A percentile compares a stretch with the other conserved stretches of the same genome.
These are phyloP conservation scores for Tenebrio molitor DNA, from an alignment of 1,140 invertebrate genomes.

Conservation along the genomic window DNA sequence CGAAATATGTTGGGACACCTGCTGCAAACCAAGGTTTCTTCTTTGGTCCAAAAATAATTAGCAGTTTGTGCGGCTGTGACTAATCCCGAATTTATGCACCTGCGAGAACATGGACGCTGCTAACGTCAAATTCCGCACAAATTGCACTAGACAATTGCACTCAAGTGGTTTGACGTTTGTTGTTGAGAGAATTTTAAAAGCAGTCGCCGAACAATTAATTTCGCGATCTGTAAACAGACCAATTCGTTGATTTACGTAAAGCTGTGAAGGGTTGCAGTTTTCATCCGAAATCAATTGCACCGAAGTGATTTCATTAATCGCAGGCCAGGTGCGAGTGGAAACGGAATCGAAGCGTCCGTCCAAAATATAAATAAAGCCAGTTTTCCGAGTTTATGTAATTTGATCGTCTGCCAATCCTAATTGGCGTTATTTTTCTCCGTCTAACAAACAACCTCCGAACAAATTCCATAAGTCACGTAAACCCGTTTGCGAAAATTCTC, in stretches of 20 bases:
- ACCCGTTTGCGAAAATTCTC: not conserved
- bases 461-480: too few relatives aligned
- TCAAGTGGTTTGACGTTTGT: not conserved
- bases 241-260: slow-evolving; percentile 6
- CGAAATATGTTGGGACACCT: too few relatives aligned
- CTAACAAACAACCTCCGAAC: too few relatives aligned
- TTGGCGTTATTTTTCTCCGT: not conserved
- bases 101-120: too few relatives aligned
- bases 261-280: slow-evolving; percentile 4
- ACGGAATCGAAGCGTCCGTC: not conserved
- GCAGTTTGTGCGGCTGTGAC: too few relatives aligned
- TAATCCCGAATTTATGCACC: too few relatives aligned
- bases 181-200: slow-evolving; percentile 14
- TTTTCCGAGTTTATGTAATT: slow-evolving; percentile 17
- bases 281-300: slow-evolving; percentile 6
- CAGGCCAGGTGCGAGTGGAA: not conserved
- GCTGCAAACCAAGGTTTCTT: too few relatives aligned
- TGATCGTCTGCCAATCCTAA: slow-evolving; percentile 12
- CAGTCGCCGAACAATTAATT: not conserved
- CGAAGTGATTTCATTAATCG: slow-evolving; percentile 2
- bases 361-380: not conserved
- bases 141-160: too few relatives aligned
- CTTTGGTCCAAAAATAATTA: too few relatives aligned
- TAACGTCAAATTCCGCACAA: not conserved
- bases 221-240: not conserved